Base-by-base conservation (phyloP, 2,113 vertebrate genomes). In the Pongo abelii region DNA sequence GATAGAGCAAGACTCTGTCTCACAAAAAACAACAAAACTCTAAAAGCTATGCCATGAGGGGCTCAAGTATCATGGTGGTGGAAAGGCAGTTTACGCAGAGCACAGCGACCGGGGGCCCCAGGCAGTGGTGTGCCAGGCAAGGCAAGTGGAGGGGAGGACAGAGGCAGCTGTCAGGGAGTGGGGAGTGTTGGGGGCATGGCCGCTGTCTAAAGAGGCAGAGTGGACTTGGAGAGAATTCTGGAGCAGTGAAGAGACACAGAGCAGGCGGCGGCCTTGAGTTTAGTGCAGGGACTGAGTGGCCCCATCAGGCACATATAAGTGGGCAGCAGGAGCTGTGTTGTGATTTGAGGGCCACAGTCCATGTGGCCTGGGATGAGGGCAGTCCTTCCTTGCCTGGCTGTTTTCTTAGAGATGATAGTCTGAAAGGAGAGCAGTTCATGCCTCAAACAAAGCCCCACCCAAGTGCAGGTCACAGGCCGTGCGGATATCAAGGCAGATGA, bases 161-260 rank as follows among this genome's bases (percentile, higher is more conserved):
- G 50, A 88, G 12, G 32, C 32, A 11, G 27, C 23, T 3, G 3
- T 6, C 17, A 27, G 22, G 74, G 12, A 32, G 4, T 8, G 43
- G 11, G 10, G 18, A 1, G 14, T 17, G 17, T 0, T 0, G 61
- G 40, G 3, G 50, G 17, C 9, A 2, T 0, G 43, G 14, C 30
- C 7, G 17, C 25, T 43, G 64, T 35, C 72, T 61, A 22, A 75
- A 48, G 27, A 7, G 2, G 46, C 6, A 16, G 10, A 43, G 84
- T 2, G 17, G 52, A 32, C 11, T 5, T 27, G 30, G 25, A 30
- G 30, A 74, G 35, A 43, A 5, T 57, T 96, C 46, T 57, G 35
- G 25, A 61, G 52, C 6, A 16, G 8, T 10, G 27, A 6, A 67
- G 74, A 74, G 38, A 3, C 35, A 8, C 2, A 8, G 40, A 30